Evolutionary conservation across 2,797 vertebrate genomes (phyloP).

Genomic region (Gila robusta): DNA sequence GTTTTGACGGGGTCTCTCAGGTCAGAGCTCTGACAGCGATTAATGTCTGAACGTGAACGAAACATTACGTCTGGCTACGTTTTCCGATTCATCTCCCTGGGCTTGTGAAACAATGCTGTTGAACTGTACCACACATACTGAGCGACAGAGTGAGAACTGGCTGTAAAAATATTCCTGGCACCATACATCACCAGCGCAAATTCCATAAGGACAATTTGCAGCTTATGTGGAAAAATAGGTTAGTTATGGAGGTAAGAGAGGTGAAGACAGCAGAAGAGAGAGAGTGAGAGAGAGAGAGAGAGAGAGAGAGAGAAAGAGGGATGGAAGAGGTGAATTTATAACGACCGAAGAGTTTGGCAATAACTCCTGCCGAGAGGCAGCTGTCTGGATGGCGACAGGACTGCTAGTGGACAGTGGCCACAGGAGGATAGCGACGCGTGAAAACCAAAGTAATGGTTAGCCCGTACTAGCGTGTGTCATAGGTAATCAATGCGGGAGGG

Average conservation of each 20-base stretch:
- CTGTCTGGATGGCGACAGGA: constrained; percentile 57
- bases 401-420: constrained; percentile 59
- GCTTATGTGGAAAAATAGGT: constrained; percentile 59
- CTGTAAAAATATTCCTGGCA: constrained; percentile 62
- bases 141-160: constrained; percentile 46
- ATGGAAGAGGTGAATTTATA: constrained; percentile 60
- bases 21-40: constrained; percentile 39
- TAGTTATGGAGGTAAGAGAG: constrained; percentile 48
- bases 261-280: constrained; percentile 41
- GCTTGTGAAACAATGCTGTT: constrained; percentile 52
- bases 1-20: constrained; percentile 21
- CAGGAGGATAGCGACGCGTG: constrained; percentile 61
- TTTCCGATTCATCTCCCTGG: constrained; percentile 57
- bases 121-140: constrained; percentile 50
- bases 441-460: constrained; percentile 71
- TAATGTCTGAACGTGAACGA: constrained; percentile 31
- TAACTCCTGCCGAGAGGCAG: constrained; percentile 64
- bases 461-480: constrained; percentile 54
- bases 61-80: constrained; percentile 32
- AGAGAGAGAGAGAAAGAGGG: constrained; percentile 51
- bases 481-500: constrained; percentile 65
- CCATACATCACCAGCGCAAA: constrained; percentile 57
- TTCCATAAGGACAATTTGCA: constrained; percentile 63
- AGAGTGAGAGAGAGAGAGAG: constrained; percentile 28
- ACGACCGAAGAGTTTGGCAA: constrained; percentile 63